Conservation (phyloP, 2,888 invertebrate genomes). For the Belgica antarctica region DNA sequence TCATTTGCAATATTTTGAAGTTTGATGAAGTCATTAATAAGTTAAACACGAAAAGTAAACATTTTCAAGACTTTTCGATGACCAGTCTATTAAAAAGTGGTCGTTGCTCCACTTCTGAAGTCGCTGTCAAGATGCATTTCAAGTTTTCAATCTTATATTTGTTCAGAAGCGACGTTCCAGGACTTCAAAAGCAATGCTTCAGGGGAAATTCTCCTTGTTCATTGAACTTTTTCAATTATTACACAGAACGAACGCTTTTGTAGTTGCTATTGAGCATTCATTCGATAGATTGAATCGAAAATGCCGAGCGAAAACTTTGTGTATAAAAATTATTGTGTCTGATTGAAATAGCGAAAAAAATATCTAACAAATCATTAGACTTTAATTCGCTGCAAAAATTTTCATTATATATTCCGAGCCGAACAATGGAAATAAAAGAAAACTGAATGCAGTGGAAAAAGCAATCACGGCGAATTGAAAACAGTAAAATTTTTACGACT, state of each 20-base stretch:
- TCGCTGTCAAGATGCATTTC: too few relatives aligned
- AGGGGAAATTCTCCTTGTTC: neutral
- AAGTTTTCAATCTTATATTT: too few relatives aligned
- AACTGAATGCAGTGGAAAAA: slow-evolving; percentile 19
- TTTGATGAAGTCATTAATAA: too few relatives aligned
- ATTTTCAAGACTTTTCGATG: too few relatives aligned
- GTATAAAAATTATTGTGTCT: slow-evolving; percentile 36
- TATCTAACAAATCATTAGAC: slow-evolving; percentile 35
- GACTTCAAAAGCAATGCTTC: too few relatives aligned
- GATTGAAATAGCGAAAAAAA: slow-evolving; percentile 31
- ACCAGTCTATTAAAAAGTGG: too few relatives aligned
- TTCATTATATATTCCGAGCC: slow-evolving; percentile 23
- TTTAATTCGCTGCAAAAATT: slow-evolving; percentile 38
- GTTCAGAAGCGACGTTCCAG: too few relatives aligned
- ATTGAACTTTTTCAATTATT: slow-evolving; percentile 1
- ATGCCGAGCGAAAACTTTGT: slow-evolving; percentile 6
- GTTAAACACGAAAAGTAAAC: too few relatives aligned
- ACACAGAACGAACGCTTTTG: neutral
- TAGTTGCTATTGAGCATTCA: neutral
- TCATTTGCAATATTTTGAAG: too few relatives aligned
- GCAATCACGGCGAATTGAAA: slow-evolving; percentile 24
- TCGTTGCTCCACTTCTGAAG: too few relatives aligned
- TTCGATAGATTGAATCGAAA: neutral
- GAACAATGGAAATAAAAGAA: slow-evolving; percentile 7
- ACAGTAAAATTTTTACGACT: slow-evolving; percentile 35